Evolutionary conservation across 2,888 invertebrate genomes (phyloP).

Genomic region (Allacma fusca): DNA sequence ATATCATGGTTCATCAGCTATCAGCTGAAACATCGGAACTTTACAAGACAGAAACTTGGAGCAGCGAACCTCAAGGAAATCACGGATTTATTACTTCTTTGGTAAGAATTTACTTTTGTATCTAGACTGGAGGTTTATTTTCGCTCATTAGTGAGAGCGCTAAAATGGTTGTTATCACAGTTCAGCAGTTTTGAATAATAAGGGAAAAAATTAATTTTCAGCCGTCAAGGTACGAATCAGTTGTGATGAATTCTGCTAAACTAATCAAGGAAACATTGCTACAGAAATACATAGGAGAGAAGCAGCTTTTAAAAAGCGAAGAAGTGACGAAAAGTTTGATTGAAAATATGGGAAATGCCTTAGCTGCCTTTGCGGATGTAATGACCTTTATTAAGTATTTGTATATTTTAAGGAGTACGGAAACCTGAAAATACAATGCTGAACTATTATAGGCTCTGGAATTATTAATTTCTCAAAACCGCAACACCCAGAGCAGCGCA

Average conservation of each 20-base stretch:
- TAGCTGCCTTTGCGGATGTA: conserved; percentile 60
- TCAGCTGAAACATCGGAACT: conserved; percentile 78
- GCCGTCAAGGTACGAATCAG: conserved; percentile 77
- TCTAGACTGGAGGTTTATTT: not conserved
- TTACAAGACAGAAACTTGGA: conserved; percentile 82
- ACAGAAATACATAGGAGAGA: conserved; percentile 75
- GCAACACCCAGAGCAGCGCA: conserved; percentile 10
- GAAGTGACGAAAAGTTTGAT: conserved; percentile 52
- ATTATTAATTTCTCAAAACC: conserved; percentile 71
- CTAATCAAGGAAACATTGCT: conserved; percentile 75
- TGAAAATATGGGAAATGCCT: conserved; percentile 55
- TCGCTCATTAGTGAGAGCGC: too few species aligned
- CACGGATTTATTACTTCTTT: conserved; percentile 85
- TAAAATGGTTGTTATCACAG: too few species aligned
- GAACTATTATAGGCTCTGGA: conserved; percentile 72
- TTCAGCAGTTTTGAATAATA: too few species aligned
- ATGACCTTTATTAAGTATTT: conserved; percentile 5
- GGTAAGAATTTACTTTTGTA: conserved; percentile 66
- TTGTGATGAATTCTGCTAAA: conserved; percentile 76
- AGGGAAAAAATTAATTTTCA: too few species aligned
- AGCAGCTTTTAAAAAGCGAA: conserved; percentile 67
- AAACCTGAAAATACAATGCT: not conserved
- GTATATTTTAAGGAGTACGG: conserved; percentile 3
- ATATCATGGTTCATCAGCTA: conserved; percentile 83
- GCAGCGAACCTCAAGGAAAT: conserved; percentile 81